Conservation (phyloP, 2,888 invertebrate species). For the Dorcus parallelipipedus region DNA sequence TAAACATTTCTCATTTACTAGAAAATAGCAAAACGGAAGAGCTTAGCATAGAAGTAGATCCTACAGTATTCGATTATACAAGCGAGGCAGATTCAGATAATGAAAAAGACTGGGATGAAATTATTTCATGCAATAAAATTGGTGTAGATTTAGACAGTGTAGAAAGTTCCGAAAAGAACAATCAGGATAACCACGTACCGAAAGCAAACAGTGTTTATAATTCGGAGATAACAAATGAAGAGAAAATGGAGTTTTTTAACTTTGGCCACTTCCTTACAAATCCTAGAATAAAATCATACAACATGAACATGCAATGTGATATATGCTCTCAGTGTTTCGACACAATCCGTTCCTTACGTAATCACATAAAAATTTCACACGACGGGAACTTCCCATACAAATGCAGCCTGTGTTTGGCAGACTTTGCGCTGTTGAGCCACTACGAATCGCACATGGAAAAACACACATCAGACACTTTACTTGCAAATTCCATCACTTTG, state of each 20-base stretch:
- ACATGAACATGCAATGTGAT: constrained; percentile 31
- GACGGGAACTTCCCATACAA: constrained; percentile 41
- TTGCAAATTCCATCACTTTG: constrained; percentile 38
- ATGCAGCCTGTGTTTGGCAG: constrained; percentile 39
- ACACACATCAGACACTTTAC: constrained; percentile 28
- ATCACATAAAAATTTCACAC: constrained; percentile 41
- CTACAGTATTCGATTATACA: constrained; percentile 36
- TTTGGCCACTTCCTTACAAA: constrained; percentile 38
- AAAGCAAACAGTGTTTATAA: neutral
- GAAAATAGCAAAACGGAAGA: constrained; percentile 42
- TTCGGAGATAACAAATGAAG: constrained; percentile 2
- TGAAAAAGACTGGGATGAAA: constrained; percentile 39
- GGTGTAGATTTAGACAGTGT: neutral
- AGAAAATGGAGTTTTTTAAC: constrained; percentile 30
- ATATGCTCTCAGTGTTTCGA: constrained; percentile 38
- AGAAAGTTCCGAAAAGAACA: neutral
- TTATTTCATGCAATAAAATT: constrained; percentile 30
- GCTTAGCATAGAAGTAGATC: constrained; percentile 45
- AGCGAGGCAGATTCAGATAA: constrained; percentile 30
- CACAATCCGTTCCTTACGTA: constrained; percentile 34
- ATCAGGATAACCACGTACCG: no score
- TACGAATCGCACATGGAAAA: constrained; percentile 34
- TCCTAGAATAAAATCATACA: neutral
- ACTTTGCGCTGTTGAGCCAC: constrained; percentile 35
- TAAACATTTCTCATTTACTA: constrained; percentile 24